phyloP scores from a whole-genome alignment of 1,140 invertebrate species.

The Drosophila nigrodunni region DNA sequence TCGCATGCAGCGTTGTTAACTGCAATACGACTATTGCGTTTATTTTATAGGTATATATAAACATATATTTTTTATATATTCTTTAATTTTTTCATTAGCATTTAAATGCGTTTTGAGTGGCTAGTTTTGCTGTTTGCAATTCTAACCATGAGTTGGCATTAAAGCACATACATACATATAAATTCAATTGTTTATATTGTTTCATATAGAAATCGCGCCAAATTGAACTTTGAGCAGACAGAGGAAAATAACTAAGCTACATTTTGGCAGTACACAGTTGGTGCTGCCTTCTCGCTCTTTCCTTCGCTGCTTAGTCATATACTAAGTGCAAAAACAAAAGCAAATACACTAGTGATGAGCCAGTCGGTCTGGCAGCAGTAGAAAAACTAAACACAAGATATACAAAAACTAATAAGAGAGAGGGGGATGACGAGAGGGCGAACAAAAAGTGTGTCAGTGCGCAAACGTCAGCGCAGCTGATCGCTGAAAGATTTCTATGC shows the following conservation, averaged over 20 bases:
- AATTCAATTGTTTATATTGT: conserved; percentile 20
- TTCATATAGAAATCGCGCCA: conserved; percentile 3
- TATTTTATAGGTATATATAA: not conserved
- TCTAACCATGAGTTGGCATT: conserved; percentile 65
- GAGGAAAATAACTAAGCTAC: conserved; percentile 18
- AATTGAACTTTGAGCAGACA: conserved; percentile 48
- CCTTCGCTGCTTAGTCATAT: conserved; percentile 43
- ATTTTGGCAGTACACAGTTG: conserved; percentile 27
- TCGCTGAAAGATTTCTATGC: conserved; percentile 41
- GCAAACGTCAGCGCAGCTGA: conserved; percentile 78
- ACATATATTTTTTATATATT: conserved; percentile 17
- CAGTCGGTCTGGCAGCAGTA: conserved; percentile 68
- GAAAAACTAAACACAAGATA: conserved; percentile 56
- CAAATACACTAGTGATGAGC: conserved; percentile 57
- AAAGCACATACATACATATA: conserved; percentile 4
- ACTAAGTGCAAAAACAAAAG: conserved; percentile 40
- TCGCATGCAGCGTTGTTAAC: conserved; percentile 45
- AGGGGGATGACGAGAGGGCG: not conserved
- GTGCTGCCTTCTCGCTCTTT: not conserved
- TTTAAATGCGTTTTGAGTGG: conserved; percentile 61
- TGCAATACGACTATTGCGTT: conserved; percentile 14
- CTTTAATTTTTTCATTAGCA: conserved; percentile 52
- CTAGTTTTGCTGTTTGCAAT: conserved; percentile 32
- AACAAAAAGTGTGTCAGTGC: conserved; percentile 76
- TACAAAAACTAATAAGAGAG: conserved; percentile 8